Evolutionary conservation across 2,113 vertebrate genomes (phyloP).

Genomic region (Microtus pennsylvanicus): DNA sequence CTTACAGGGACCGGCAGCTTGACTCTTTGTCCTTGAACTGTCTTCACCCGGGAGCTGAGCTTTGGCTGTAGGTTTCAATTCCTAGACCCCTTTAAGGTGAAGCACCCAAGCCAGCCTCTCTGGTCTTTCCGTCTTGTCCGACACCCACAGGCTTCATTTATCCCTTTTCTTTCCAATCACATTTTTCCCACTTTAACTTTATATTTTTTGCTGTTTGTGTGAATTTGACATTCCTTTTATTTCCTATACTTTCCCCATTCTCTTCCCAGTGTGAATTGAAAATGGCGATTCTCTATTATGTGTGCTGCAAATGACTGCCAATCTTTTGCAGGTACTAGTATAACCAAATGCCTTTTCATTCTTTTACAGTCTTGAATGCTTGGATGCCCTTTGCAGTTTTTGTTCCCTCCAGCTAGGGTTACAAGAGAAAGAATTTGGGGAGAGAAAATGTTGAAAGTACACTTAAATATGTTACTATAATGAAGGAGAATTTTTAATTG

Average conservation of each 20-base stretch:
- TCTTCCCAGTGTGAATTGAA: conserved; percentile 63
- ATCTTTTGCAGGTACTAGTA: conserved; percentile 28
- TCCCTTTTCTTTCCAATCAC: conserved; percentile 28
- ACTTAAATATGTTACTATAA: conserved; percentile 1
- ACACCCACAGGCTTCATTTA: background rate
- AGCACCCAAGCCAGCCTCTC: conserved; percentile 62
- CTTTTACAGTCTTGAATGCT: conserved; percentile 41
- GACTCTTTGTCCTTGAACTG: conserved; percentile 74
- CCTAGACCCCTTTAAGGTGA: conserved; percentile 70
- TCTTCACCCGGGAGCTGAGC: conserved; percentile 68
- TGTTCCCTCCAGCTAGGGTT: background rate
- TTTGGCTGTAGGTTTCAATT: conserved; percentile 70
- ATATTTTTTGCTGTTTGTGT: conserved; percentile 72
- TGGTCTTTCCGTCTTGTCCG: background rate
- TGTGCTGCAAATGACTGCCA: conserved; percentile 59
- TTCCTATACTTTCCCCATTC: conserved; percentile 55
- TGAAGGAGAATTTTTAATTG: conserved; percentile 50
- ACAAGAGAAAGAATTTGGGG: conserved; percentile 17
- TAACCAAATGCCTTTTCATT: conserved; percentile 69
- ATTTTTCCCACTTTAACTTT: conserved; percentile 54
- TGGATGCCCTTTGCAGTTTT: conserved; percentile 52
- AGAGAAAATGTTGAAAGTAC: conserved; percentile 32
- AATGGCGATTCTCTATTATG: conserved; percentile 52
- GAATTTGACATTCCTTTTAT: conserved; percentile 75
- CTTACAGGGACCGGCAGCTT: background rate